phyloP scores from a whole-genome alignment of 2,888 invertebrate species.

The Plemyria rubiginata region DNA sequence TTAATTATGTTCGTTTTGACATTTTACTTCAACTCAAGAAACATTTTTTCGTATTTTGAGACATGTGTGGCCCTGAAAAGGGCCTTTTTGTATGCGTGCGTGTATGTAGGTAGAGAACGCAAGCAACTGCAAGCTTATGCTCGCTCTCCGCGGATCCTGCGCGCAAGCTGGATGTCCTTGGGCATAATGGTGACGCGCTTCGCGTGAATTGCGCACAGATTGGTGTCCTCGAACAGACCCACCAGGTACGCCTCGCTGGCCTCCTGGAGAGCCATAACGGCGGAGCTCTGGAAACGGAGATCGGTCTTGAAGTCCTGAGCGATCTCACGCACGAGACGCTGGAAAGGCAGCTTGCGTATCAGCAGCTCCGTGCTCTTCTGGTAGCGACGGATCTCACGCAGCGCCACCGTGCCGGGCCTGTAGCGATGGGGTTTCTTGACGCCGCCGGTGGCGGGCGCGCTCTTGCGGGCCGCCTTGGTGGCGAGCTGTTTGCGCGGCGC shows the following conservation, averaged over 20 bases:
- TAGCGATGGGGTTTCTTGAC: constrained; percentile 65
- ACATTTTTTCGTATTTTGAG: too few species aligned
- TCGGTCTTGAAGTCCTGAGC: constrained; percentile 91
- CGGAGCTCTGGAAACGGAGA: constrained; percentile 88
- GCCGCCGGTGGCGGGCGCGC: constrained; percentile 87
- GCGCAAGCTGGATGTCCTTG: constrained; percentile 97
- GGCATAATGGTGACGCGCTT: constrained; percentile 99
- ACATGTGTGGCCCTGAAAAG: not conserved
- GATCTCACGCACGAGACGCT: constrained; percentile 89
- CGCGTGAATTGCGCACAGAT: constrained; percentile 98
- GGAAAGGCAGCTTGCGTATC: constrained; percentile 89
- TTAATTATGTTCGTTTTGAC: too few species aligned
- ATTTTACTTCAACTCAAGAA: too few species aligned
- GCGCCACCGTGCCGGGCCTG: constrained; percentile 87
- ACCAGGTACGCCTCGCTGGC: constrained; percentile 95
- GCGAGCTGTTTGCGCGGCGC: not conserved
- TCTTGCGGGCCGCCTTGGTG: constrained; percentile 1
- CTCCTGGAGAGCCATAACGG: constrained; percentile 88
- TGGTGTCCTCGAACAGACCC: constrained; percentile 98
- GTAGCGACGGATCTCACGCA: constrained; percentile 89
- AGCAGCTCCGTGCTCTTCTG: constrained; percentile 90
- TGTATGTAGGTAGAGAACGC: not conserved
- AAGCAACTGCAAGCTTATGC: constrained; percentile 85
- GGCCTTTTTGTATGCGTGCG: not conserved
- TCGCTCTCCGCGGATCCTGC: constrained; percentile 98